phyloP scores from a whole-genome alignment of 1,140 invertebrate genomes.

The Sminthurides bifidus region DNA sequence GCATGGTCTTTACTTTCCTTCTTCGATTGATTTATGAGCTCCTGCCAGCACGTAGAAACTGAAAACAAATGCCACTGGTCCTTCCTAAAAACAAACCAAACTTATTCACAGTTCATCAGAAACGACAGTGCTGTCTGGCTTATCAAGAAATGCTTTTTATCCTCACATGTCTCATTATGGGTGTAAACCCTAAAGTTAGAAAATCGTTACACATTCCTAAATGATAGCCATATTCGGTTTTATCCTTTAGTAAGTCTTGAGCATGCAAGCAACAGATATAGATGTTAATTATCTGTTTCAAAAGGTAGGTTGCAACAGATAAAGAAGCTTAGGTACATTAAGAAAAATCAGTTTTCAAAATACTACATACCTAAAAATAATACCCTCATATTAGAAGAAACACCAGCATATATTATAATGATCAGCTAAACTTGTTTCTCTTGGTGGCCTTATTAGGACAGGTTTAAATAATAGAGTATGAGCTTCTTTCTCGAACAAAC shows the following conservation, averaged over 20 bases:
- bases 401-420: no score
- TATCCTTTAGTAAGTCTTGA: no score
- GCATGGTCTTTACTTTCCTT: slow-evolving; percentile 77
- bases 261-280: no score
- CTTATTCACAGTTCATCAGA: slow-evolving; percentile 6
- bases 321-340: no score
- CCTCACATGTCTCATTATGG: not conserved
- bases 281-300: no score
- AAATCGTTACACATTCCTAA: not conserved
- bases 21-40: slow-evolving; percentile 73
- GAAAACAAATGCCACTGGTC: slow-evolving; percentile 88
- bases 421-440: no score
- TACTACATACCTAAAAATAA: no score
- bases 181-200: not conserved
- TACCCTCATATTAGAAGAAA: no score
- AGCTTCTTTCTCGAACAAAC: not conserved
- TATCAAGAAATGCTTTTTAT: not conserved
- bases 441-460: no score
- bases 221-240: not conserved
- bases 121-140: not conserved
- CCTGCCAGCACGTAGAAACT: slow-evolving; percentile 81
- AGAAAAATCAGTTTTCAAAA: no score
- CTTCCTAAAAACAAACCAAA: slow-evolving; percentile 49
- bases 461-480: no score
- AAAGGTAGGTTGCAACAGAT: no score